Base-by-base conservation (phyloP, 2,888 invertebrate genomes). In the Meghimatium bilineatum region DNA sequence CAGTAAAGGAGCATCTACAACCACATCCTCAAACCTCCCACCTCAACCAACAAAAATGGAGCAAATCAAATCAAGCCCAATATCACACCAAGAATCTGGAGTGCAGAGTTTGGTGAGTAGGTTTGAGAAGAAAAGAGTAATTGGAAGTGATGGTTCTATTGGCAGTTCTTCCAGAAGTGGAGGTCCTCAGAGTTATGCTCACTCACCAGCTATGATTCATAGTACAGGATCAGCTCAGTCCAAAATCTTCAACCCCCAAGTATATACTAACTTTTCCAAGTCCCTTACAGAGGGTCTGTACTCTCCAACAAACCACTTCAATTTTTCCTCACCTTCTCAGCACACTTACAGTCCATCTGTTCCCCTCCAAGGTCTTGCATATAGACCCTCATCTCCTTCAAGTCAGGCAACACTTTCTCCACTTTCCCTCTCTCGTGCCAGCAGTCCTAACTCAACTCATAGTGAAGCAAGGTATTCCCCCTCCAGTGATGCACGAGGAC, bases 71-170 rank as follows among this genome's bases (percentile, higher is more conserved):
- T 63, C 63, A 36, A 75, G 75, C 34, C 75, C 75, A 29, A 26
- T 32, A 44, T 23, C 69, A 26, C 66, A 29, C 29, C 29, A 23
- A 34, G 56, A 67, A 32, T 44, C 84, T 34, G 67, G 69, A n/a
- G 84, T 84, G 5, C 69, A 38, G 20, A 69, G 77, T 60, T 36
- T 84, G 76, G 76, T 84, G 34, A 80, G 76, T 38, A 84, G 69
- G 17, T 84, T 84, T 77, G 84, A 84, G 34, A 80, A 67, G 20
- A 80, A 76, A 74, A 17, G 71, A 12, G 32, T n/a, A 12, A 23
- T 23, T 32, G 52, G 63, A 32, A 72, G 52, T 56, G 66, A 72
- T 14, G 52, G 34, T 38, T 12, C 17, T 56, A 26, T 23, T 32
- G 26, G 26, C 63, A 49, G 78, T 66, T 10, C 75, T 38, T 38